Evolutionary conservation across 2,888 invertebrate species (phyloP).

Genomic region (Plutella xylostella): DNA sequence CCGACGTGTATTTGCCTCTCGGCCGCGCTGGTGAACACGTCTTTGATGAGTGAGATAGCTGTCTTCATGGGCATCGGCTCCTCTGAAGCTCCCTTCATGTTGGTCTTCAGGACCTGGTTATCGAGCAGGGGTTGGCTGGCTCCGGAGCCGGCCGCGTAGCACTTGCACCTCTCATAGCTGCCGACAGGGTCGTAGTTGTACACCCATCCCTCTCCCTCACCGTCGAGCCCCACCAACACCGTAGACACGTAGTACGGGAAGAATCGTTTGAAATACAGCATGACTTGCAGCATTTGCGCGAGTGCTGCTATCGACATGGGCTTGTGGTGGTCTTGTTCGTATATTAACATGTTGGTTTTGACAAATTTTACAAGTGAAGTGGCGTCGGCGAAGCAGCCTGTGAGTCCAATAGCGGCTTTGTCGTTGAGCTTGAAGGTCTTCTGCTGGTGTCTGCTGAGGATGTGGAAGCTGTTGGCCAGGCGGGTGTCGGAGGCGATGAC

Average conservation of each 20-base stretch:
- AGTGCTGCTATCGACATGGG: constrained; percentile 84
- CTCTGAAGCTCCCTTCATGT: constrained; percentile 71
- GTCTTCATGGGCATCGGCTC: constrained; percentile 75
- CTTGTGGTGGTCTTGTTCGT: constrained; percentile 86
- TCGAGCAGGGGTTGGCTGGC: constrained; percentile 91
- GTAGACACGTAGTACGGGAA: constrained; percentile 95
- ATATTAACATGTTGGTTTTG: constrained; percentile 85
- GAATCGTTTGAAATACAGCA: constrained; percentile 90
- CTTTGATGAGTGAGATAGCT: constrained; percentile 82
- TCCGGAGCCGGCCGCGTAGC: constrained; percentile 85
- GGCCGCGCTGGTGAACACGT: constrained; percentile 91
- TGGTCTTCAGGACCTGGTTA: constrained; percentile 87
- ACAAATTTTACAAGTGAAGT: constrained; percentile 82
- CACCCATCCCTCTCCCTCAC: constrained; percentile 86
- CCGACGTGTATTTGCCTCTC: constrained; percentile 94
- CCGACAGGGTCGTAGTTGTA: constrained; percentile 94
- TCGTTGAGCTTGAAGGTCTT: constrained; percentile 80
- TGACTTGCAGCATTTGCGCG: constrained; percentile 89
- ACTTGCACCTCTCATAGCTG: constrained; percentile 80
- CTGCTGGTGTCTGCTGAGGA: constrained; percentile 81
- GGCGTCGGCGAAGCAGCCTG: constrained; percentile 94
- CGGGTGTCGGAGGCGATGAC: constrained; percentile 90
- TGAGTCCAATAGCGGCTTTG: constrained; percentile 82
- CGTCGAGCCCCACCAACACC: constrained; percentile 87
- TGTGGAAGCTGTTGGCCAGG: constrained; percentile 83